phyloP scores from a whole-genome alignment of 2,113 vertebrate species.

The Himantopus leucocephalus region DNA sequence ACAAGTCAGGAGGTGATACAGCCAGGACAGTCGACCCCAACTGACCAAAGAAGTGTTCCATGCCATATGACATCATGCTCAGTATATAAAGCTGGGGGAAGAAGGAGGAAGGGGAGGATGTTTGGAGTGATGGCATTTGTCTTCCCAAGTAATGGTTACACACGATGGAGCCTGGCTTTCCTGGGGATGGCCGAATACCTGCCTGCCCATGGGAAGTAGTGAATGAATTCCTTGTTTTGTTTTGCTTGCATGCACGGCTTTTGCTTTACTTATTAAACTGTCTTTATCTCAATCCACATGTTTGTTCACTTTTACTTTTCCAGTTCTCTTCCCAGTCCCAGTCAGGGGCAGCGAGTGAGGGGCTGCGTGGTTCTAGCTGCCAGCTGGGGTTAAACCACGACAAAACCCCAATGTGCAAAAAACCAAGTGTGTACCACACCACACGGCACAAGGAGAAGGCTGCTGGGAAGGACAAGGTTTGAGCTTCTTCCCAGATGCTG shows the following conservation, averaged over 20 bases:
- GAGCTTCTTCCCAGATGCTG: not conserved
- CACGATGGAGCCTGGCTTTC: not conserved
- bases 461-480: not conserved
- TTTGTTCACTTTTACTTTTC: not conserved
- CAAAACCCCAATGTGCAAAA: not conserved
- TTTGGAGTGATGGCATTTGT: too few species aligned
- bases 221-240: not conserved
- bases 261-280: not conserved
- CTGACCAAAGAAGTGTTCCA: not conserved
- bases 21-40: not conserved
- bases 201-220: not conserved
- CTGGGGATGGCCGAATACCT: not conserved
- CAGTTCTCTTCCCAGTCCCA: not conserved
- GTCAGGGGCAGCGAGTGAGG: not conserved
- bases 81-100: not conserved
- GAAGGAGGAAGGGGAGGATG: not conserved
- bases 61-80: not conserved
- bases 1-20: not conserved
- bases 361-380: not conserved
- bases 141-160: not conserved
- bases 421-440: not conserved
- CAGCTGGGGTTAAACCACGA: not conserved
- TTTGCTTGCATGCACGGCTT: not conserved
- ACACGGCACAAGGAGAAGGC: fast-evolving
- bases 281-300: not conserved